Evolutionary conservation across 1,140 invertebrate genomes (phyloP), one percentile per base, ranked within the genome.

Genomic region (Pogonognathellus flavescens): DNA sequence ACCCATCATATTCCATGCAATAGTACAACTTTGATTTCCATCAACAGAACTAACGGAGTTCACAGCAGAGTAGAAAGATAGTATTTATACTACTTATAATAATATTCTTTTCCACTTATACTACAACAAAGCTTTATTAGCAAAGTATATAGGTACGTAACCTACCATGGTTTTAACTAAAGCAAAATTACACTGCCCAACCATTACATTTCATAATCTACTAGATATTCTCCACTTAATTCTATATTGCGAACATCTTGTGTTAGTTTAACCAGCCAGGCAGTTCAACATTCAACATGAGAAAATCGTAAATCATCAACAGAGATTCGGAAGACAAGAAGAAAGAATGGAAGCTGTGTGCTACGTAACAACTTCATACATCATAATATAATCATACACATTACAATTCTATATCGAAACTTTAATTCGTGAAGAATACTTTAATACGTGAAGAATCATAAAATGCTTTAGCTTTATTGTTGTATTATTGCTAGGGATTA

Each of bases 11-110:
- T n/a, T n/a, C n/a, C n/a, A 13, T 66, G 9, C 20, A 20, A n/a
- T 49, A 31, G 16, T 72, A 76, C 9, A 22, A 31, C 41, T 76
- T 50, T 76, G 70, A 76, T 76, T 76, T 76, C 70, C 70, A 76
- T 76, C 70, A 76, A 76, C 70, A 76, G 70, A 76, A 50, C n/a
- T 76, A 76, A 76, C 70, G 70, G 70, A 76, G 31, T 76, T 76
- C 70, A 76, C 70, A 76, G 70, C 22, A 76, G 70, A 16, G 31
- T 6, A 41, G 31, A 41, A 41, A 41, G 31, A 41, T 41, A 41
- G 31, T 41, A 41, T 41, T 41, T 41, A 41, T 41, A 41, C 31
- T 41, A 41, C 31, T 41, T 41, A 41, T 41, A 41, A 41, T 41
- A 41, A 41, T 6, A 41, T 6, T 3, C 6, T 41, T 3, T 41